Conservation (phyloP, 2,797 vertebrate genomes). For the Catamblyrhynchus diadema region DNA sequence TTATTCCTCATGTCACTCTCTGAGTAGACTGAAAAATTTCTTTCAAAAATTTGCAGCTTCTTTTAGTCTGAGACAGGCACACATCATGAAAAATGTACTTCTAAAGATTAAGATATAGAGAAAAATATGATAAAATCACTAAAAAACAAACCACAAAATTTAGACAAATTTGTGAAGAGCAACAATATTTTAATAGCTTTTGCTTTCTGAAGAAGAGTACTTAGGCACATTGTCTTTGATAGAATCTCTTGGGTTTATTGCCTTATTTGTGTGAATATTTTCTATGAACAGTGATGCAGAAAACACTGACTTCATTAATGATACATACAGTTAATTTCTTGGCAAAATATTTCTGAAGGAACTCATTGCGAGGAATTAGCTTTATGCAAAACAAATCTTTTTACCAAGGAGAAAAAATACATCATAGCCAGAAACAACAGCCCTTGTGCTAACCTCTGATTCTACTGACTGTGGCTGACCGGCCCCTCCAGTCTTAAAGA, state of each 20-base stretch:
- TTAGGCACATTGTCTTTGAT: not conserved
- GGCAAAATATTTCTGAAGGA: not conserved
- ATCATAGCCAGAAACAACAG: not conserved
- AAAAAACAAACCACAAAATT: not conserved
- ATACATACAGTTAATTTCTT: slow-evolving; percentile 22
- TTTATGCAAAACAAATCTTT: not conserved
- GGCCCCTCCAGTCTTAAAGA: not conserved
- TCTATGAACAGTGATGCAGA: slow-evolving; percentile 20
- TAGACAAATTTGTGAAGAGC: not conserved
- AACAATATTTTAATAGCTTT: not conserved
- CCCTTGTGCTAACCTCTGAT: not conserved
- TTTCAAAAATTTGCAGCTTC: not conserved
- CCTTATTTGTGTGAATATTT: not conserved
- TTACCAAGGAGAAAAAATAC: not conserved
- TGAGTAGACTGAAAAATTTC: not conserved
- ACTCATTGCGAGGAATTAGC: not conserved
- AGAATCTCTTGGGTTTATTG: not conserved
- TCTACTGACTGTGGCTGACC: not conserved
- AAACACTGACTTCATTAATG: slow-evolving; percentile 20
- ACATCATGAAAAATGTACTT: not conserved
- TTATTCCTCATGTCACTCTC: not conserved
- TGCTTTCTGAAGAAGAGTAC: not conserved
- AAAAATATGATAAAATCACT: not conserved
- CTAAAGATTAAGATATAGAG: not conserved
- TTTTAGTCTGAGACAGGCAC: not conserved